Evolutionary conservation across 2,797 vertebrate species (phyloP), one percentile per base, ranked within the genome.

Genomic region (Galagoides demidoff): DNA sequence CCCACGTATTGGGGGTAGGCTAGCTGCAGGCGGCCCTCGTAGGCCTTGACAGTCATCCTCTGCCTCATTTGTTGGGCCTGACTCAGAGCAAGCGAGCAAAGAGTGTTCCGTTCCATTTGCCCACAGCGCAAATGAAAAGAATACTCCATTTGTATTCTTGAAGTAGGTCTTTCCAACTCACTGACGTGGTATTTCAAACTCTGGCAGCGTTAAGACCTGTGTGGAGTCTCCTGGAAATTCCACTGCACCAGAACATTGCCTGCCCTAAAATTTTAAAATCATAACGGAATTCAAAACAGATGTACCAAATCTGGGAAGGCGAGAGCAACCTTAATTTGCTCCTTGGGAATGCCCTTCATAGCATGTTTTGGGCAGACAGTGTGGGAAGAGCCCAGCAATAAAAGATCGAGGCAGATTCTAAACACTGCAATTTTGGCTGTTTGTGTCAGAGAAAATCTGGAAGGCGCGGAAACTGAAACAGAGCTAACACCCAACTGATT

Each of bases 241-340:
- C 59, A 25, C 20, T 31, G n/a, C 70, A 34, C 16, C 84, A n/a
- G 61, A 89, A 66, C 49, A 31, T 43, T 66, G 88, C 77, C 61
- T 90, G 70, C 23, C 85, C 83, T 77, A 20, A 55, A 63, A 92
- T 77, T 95, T 78, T 52, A 55, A 79, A 84, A 81, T 95, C 76
- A 71, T 61, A 22, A 68, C 64, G 96, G 90, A 97, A 31, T 52
- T 82, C 82, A 49, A 97, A 97, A 89, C 97, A 98, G 97, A 92
- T 87, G 85, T 23, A n/a, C 91, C 95, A 95, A 84, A 94, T 73
- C 83, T 5, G 84, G 87, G 94, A 85, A 59, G 55, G 95, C 96
- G 55, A 74, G 70, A 96, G 94, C 52, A 85, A 70, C 25, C 0
- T 45, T 71, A 49, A 68, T 77, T 29, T 73, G 12, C 84, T 96